phyloP scores from a whole-genome alignment of 35 echinoderm and acorn worm genomes.

The Apostichopus parvimensis region DNA sequence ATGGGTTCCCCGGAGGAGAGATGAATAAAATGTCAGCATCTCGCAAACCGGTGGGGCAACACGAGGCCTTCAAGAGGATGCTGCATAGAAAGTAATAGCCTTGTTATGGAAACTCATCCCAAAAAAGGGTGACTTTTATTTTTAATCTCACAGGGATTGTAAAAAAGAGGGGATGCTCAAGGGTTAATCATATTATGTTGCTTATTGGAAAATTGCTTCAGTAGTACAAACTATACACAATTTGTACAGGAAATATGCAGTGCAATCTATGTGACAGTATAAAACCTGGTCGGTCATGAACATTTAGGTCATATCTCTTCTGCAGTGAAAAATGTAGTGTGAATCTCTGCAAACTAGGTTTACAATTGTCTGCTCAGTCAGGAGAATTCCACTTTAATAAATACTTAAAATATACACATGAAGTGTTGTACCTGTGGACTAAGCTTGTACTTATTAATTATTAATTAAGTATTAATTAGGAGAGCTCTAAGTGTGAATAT shows the following conservation, averaged over 20 bases:
- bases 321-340: background rate
- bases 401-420: no score
- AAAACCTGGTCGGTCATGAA: background rate
- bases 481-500: no score
- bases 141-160: background rate
- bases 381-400: no score
- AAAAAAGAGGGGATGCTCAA: background rate
- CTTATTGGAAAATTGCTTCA: no score
- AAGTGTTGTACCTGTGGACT: no score
- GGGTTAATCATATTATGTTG: background rate
- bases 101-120: background rate
- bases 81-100: background rate
- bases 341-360: no score
- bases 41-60: slow-evolving; percentile 4
- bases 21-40: slow-evolving; percentile 21
- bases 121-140: background rate
- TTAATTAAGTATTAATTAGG: no score
- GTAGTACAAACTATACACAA: no score
- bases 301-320: background rate
- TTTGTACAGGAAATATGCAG: no score
- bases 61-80: background rate
- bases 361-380: no score
- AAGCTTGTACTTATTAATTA: no score
- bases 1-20: background rate
- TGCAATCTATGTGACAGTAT: no score